phyloP scores from a whole-genome alignment of 2,888 invertebrate species.

The Meghimatium bilineatum region DNA sequence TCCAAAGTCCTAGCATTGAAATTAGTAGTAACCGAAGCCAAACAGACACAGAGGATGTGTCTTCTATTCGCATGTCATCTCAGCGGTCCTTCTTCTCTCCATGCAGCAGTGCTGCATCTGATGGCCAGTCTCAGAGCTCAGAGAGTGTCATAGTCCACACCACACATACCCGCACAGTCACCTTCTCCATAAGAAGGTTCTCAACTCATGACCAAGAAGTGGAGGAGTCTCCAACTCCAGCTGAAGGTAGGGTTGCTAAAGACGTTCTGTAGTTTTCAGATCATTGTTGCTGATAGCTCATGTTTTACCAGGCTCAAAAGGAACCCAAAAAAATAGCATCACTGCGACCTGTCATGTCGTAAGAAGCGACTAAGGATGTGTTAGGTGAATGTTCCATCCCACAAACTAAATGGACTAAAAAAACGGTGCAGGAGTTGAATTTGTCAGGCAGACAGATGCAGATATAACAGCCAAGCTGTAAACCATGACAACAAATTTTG shows the following conservation, averaged over 20 bases:
- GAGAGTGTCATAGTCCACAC: slow-evolving; percentile 74
- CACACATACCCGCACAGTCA: slow-evolving; percentile 74
- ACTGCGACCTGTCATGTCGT: no score
- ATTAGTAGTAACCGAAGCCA: slow-evolving; percentile 50
- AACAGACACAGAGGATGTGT: slow-evolving; percentile 51
- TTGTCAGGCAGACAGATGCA: no score
- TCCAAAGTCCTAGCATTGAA: slow-evolving; percentile 53
- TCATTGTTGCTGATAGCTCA: no score
- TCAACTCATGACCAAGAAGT: slow-evolving; percentile 64
- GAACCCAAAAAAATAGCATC: no score
- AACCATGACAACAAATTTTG: no score
- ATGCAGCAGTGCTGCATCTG: slow-evolving; percentile 68
- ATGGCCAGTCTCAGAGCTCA: slow-evolving; percentile 63
- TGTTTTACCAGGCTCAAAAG: no score
- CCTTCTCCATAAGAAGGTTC: slow-evolving; percentile 74
- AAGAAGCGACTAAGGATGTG: no score
- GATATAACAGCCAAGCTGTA: no score
- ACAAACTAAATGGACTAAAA: no score
- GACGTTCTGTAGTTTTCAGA: neutral
- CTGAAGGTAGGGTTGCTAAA: slow-evolving; percentile 65
- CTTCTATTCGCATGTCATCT: slow-evolving; percentile 53
- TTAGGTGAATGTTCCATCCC: no score
- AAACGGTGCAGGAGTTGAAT: no score
- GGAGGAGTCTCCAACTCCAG: slow-evolving; percentile 63
- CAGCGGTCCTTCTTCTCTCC: slow-evolving; percentile 70